Evolutionary conservation across 2,888 invertebrate genomes (phyloP), one percentile per base, ranked within the genome.

Genomic region (Chalcis sispes): DNA sequence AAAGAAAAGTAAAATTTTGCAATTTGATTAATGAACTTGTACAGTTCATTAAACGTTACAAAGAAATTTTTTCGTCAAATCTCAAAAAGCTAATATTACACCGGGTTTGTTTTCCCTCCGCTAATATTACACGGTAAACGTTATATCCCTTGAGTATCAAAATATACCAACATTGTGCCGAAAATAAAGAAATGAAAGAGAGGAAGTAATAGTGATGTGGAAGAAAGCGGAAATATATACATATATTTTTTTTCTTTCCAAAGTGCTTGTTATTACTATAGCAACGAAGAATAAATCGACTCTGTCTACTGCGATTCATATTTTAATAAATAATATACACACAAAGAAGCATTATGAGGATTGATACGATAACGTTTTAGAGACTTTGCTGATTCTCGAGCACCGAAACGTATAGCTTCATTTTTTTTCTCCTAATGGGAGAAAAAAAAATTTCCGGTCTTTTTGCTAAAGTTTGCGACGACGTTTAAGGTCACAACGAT

Each of bases 201-300:
- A 29, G 27, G 46, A 52, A 50, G 23, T 23, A n/a, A n/a, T n/a
- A n/a, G n/a, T n/a, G n/a, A n/a, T n/a, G n/a, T n/a, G n/a, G n/a
- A n/a, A n/a, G n/a, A n/a, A n/a, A n/a, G n/a, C n/a, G n/a, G n/a
- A n/a, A n/a, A n/a, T n/a, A n/a, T n/a, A n/a, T n/a, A n/a, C n/a
- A n/a, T n/a, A 18, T 58, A 18, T 25, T 67, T 46, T 42, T 42
- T 18, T 27, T 5, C 25, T 58, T 65, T 56, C 65, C 18, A 0
- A 58, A 20, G 23, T 20, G 32, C 59, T 72, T 72, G 65, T 65
- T 72, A 72, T 72, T 72, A 50, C 72, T 65, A 59, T 72, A 50
- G 72, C 72, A 65, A 72, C 65, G 58, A 10, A 25, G 27, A 36
- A 42, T 32, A 36, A 25, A 50, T 18, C 58, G 3, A 13, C 20